Base-by-base conservation (phyloP, 2,888 invertebrate genomes). In the Hypomecis punctinalis region DNA sequence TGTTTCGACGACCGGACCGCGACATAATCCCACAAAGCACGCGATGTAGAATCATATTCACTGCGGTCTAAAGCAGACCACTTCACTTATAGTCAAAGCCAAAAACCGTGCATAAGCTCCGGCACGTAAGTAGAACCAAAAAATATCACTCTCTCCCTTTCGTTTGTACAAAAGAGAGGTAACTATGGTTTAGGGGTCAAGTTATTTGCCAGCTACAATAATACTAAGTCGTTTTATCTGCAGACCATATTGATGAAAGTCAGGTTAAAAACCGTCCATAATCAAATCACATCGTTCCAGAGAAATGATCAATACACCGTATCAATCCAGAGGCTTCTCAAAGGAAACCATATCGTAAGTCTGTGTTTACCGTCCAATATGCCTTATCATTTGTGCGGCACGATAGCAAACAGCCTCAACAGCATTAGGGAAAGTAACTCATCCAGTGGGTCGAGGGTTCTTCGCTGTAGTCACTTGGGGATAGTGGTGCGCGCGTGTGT, bases 381-480 rank as follows among this genome's bases (percentile, higher is more conserved):
- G 36, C 33, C 1, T 6, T 2, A 23, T 60, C 71, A 77, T 73
- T 93, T 91, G 76, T 93, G 94, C 40, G 94, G 94, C 71, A 94
- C 93, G 74, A 94, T 90, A 59, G 88, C 86, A 56, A 97, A 94
- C 85, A 97, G 95, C 72, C 96, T 93, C 72, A 96, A 91, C 84
- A 97, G 95, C 73, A 97, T 94, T 10, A 97, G 93, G 9, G 98
- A 96, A 66, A 98, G 94, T 64, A 99, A 94, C 85, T 98, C 97
- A 92, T 99, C 99, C 60, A 99, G 92, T 0, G 99, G 98, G 93
- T 99, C 99, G 95, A 99, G 97, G 77, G 99, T 97, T 10, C 99
- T 99, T 61, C 99, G 94, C 90, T 99, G 99, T 93, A 99, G 95
- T 98, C 99, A 99, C 92, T 99, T 99, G 63, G 99, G 99, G 83